Conservation (phyloP, 2,888 invertebrate species). For the Teleogryllus oceanicus region DNA sequence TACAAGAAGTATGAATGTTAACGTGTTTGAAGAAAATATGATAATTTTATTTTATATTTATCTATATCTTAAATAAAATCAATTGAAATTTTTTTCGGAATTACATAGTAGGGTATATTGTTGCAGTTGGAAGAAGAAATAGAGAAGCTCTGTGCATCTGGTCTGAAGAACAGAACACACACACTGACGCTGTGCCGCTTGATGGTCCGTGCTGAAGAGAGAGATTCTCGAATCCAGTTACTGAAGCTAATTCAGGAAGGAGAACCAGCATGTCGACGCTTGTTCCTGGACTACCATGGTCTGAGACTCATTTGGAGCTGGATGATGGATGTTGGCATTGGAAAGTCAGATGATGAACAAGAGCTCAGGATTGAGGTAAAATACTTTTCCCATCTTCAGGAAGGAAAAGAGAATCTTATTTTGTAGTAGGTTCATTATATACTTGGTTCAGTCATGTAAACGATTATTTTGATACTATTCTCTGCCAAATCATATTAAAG, state of each 20-base stretch:
- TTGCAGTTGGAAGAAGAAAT: conserved; percentile 83
- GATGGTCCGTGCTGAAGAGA: conserved; percentile 87
- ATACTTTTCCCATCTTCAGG: not conserved
- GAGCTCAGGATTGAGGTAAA: conserved; percentile 39
- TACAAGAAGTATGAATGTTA: no score
- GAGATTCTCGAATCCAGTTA: conserved; percentile 65
- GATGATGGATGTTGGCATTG: conserved; percentile 67
- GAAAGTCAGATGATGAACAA: conserved; percentile 33
- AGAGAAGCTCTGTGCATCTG: conserved; percentile 69
- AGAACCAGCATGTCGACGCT: conserved; percentile 74
- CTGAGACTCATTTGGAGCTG: conserved; percentile 86
- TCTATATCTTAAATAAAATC: no score
- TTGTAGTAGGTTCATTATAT: no score
- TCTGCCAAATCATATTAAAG: no score
- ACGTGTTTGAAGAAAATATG: no score
- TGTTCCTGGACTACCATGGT: conserved; percentile 93
- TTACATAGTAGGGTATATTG: not conserved
- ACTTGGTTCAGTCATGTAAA: no score
- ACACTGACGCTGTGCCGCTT: conserved; percentile 85
- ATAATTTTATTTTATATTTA: no score
- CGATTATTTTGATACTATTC: no score
- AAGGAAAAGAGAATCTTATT: no score
- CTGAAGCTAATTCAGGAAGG: conserved; percentile 74
- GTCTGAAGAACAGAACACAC: conserved; percentile 84
- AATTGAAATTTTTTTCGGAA: no score